Evolutionary conservation across 2,113 vertebrate genomes (phyloP), one percentile per base, ranked within the genome.

Genomic region (Taurulus bubalis): DNA sequence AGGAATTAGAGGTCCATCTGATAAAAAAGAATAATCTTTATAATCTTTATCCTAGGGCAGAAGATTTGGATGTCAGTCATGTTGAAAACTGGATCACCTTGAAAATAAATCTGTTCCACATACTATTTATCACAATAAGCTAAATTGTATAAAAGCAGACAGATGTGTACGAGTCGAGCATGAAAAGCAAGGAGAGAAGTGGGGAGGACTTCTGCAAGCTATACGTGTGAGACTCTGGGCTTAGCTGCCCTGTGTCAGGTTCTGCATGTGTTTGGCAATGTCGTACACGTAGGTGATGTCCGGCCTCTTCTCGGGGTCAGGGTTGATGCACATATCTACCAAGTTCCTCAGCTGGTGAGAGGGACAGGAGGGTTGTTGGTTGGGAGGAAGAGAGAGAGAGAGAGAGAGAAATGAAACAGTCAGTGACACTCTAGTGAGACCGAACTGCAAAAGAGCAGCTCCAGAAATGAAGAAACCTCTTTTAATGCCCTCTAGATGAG

Each of bases 321-420:
- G 98, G 91, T 96, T 99, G 95, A 99, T 99, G 95, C 98, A 99
- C 93, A 97, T 97, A 87, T 99, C 98, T 91, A 99, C 97, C 95
- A 99, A 85, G 30, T 99, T 97, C 77, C 98, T 96, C 79, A 99
- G 95, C 98, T 99, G 90, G 32, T 11, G 78, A 68, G 56, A 77
- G 22, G 36, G 4, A 71, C 1, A 2, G 36, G 22, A 55, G 40
- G 58, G 53, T 7, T 4, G 58, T 20, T 30, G 77, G 40, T 28
- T 49, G 63, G 63, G 70, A 40, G 59, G 42, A 24, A 55, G 55
- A 26, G 53, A 32, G 30, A 32, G 30, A 32, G 30, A 26, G 1
- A 51, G 59, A 77, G 3, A 72, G 55, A 84, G 28, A 83, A 55
- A 84, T 56, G 16, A 79, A 7, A 56, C 7, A 14, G n/a, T 86